These are phyloP conservation scores for Brachymystax lenok DNA, from an alignment of 2,797 vertebrate genomes.

Conservation along the genomic window DNA sequence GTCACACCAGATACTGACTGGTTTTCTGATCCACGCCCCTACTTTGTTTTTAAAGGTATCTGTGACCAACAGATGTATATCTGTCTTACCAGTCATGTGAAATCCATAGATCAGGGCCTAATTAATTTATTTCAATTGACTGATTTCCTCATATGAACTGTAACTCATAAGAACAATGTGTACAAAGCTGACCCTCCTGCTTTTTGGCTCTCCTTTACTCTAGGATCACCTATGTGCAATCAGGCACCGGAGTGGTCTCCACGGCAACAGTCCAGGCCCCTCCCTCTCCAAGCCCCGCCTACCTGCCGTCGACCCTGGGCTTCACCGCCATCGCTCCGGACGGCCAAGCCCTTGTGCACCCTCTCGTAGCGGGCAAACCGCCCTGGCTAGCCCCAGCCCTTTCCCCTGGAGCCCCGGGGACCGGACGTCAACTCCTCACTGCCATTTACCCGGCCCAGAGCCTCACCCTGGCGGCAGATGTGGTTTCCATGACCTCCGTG, in stretches of 20 bases:
- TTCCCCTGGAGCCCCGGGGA: slow-evolving; percentile 58
- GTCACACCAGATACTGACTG: no score
- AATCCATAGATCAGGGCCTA: no score
- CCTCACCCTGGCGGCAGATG: slow-evolving; percentile 67
- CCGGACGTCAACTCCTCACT: slow-evolving; percentile 75
- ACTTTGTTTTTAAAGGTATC: no score
- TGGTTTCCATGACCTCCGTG: slow-evolving; percentile 73
- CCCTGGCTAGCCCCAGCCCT: slow-evolving; percentile 78
- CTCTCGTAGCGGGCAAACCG: slow-evolving; percentile 79
- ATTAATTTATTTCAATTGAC: no score
- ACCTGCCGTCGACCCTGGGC: slow-evolving; percentile 79
- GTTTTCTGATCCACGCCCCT: no score
- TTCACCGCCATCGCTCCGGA: slow-evolving; percentile 84
- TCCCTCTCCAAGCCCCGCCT: slow-evolving; percentile 64
- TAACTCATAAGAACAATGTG: neutral
- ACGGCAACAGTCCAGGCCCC: slow-evolving; percentile 67
- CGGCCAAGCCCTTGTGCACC: slow-evolving; percentile 82
- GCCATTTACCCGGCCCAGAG: slow-evolving; percentile 83
- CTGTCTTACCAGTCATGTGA: no score
- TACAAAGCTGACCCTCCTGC: neutral
- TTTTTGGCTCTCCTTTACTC: neutral
- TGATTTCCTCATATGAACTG: no score
- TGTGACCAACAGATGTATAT: no score
- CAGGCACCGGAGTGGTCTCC: slow-evolving; percentile 75
- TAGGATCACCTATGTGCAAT: slow-evolving; percentile 90